Percentiles rank a stretch among this genome's conserved stretches.
These are phyloP conservation scores for Thyatira batis DNA, from an alignment of 2,888 invertebrate genomes.

Conservation along the genomic window DNA sequence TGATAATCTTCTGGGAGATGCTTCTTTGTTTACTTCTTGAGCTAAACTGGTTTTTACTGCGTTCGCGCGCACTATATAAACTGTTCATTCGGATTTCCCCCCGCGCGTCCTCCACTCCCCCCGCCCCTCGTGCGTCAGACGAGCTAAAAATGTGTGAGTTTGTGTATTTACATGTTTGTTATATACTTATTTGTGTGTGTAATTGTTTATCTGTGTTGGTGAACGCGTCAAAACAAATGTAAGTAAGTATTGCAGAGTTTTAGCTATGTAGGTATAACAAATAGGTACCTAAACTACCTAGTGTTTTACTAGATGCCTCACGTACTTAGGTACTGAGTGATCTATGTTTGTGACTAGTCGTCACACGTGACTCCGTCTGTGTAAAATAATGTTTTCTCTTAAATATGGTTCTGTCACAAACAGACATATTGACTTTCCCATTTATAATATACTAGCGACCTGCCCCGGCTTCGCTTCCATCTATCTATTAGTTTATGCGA, in stretches of 20 bases:
- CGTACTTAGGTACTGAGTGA: too few species aligned
- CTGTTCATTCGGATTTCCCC: constrained; percentile 41
- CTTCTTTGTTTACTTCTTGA: constrained; percentile 66
- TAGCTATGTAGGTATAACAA: not conserved
- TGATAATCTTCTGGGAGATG: constrained; percentile 47
- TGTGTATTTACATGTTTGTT: constrained; percentile 14
- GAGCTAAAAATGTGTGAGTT: constrained; percentile 26
- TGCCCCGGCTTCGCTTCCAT: too few species aligned
- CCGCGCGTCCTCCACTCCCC: constrained; percentile 25
- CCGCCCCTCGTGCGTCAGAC: constrained; percentile 60
- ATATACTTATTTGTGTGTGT: constrained; percentile 20
- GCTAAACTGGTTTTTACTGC: constrained; percentile 63
- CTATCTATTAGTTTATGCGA: too few species aligned
- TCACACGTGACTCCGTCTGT: too few species aligned
- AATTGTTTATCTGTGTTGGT: constrained; percentile 12
- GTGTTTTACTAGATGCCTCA: too few species aligned
- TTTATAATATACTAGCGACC: too few species aligned
- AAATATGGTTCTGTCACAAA: too few species aligned
- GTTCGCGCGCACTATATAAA: constrained; percentile 70
- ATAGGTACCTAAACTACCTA: too few species aligned
- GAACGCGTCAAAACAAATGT: not conserved
- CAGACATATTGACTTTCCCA: too few species aligned
- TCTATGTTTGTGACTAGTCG: too few species aligned
- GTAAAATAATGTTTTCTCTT: too few species aligned
- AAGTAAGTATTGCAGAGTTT: too few species aligned